Evolutionary conservation across 2,888 invertebrate genomes (phyloP).

Genomic region (Aquatica leii): DNA sequence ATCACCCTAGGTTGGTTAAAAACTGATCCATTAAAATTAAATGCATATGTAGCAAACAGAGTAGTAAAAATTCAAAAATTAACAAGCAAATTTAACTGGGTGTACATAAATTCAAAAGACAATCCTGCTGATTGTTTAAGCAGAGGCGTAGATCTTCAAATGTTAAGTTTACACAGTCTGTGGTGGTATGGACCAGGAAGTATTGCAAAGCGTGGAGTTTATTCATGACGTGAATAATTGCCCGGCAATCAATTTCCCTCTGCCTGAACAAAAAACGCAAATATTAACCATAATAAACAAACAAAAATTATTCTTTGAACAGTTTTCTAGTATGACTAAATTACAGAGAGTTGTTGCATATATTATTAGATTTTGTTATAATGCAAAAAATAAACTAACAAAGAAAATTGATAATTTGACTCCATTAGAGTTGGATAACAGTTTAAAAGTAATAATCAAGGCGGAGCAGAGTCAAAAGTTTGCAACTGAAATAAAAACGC

Average conservation of each 20-base stretch:
- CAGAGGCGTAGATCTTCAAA: slow-evolving; percentile 36
- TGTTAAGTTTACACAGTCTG: slow-evolving; percentile 36
- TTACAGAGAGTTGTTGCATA: slow-evolving; percentile 6
- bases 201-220: slow-evolving; percentile 28
- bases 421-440: slow-evolving; percentile 1
- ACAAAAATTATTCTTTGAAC: neutral
- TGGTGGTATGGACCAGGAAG: slow-evolving; percentile 30
- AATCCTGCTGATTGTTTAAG: slow-evolving; percentile 49
- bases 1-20: slow-evolving; percentile 26
- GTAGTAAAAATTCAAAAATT: slow-evolving; percentile 27
- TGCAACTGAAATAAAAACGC: slow-evolving; percentile 1
- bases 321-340: neutral
- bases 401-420: neutral
- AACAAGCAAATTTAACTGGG: slow-evolving; percentile 12
- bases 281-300: neutral
- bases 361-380: slow-evolving; percentile 14
- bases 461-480: neutral
- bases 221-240: slow-evolving; percentile 35
- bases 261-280: slow-evolving; percentile 4
- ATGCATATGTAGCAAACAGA: slow-evolving; percentile 32
- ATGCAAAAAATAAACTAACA: neutral
- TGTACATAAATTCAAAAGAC: slow-evolving; percentile 31
- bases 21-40: slow-evolving; percentile 8
- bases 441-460: slow-evolving; percentile 1
- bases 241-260: neutral